phyloP scores from a whole-genome alignment of 1,140 invertebrate species.

The Aricia agestis region DNA sequence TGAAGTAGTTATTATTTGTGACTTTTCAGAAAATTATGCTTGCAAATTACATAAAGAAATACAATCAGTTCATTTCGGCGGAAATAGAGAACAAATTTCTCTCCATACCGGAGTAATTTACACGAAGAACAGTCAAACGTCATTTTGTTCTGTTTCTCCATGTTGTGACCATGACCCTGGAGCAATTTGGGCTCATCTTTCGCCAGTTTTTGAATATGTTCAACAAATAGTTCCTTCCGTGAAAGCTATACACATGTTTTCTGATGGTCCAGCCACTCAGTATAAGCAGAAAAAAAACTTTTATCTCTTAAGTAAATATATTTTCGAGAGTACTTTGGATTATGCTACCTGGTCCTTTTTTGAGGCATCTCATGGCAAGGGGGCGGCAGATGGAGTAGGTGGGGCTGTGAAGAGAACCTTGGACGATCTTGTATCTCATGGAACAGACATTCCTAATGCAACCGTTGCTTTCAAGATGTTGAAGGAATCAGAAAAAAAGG shows the following conservation, averaged over 20 bases:
- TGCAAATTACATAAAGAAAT: too few relatives aligned
- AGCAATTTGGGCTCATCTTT: conserved; percentile 30
- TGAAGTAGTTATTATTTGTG: too few relatives aligned
- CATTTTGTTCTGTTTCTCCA: conserved; percentile 19
- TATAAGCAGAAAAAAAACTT: conserved; percentile 34
- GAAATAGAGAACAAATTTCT: neutral
- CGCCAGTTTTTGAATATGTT: conserved; percentile 22
- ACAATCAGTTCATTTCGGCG: too few relatives aligned
- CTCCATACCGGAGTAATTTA: neutral
- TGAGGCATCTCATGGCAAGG: conserved; percentile 33
- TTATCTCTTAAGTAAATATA: conserved; percentile 22
- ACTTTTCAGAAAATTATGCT: too few relatives aligned
- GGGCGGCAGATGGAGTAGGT: conserved; percentile 34
- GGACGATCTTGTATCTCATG: conserved; percentile 15
- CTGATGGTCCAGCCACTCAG: conserved; percentile 28
- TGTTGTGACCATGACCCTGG: conserved; percentile 20
- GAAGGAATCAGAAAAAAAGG: neutral
- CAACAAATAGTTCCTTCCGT: conserved; percentile 20
- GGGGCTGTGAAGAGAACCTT: conserved; percentile 27
- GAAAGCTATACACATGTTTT: conserved; percentile 25
- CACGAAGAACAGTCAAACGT: neutral
- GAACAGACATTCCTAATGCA: neutral
- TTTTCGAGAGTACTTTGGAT: neutral
- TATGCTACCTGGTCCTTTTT: conserved; percentile 27
- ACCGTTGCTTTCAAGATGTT: neutral